Evolutionary conservation across 2,113 vertebrate genomes (phyloP), one percentile per base, ranked within the genome.

Genomic region (Promerops cafer): DNA sequence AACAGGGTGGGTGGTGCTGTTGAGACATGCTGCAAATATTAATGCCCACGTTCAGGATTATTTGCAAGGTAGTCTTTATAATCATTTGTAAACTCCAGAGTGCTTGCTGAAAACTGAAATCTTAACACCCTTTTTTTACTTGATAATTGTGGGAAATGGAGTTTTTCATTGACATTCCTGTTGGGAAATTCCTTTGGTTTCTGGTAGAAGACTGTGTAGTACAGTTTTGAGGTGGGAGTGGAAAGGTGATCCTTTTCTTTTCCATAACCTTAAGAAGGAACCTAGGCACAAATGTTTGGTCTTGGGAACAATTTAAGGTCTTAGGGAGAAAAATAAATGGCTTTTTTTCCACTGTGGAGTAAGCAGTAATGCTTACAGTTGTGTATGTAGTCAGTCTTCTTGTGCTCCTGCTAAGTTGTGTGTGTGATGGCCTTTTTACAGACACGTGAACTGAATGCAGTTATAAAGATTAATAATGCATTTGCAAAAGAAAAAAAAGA

Each of bases 1-100:
- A 33, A 78, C 3, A 17, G 24, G 0, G 3, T 56, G 39, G 35
- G 11, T 45, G 7, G 16, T 33, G 23, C n/a, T 31, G 0, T 59
- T 84, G 61, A 68, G 37, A 30, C 44, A 26, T 10, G 5, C 59
- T 87, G 31, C 61, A 9, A 28, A 20, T 52, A 45, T 45, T 83
- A 45, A n/a, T 69, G 22, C 11, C 23, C 0, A 0, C 28, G 2
- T 76, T 79, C 37, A 90, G 65, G 31, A n/a, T 68, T 78, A 12
- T 79, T 82, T 89, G 12, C 44, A 52, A 40, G 7, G 12, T 39
- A 35, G 10, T 53, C 31, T 30, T 66, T 82, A 22, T 6, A 37
- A 61, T 45, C 27, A 40, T 50, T 70, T 80, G 19, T 40, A 13
- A 68, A 39, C 4, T 81, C 13, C 23, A 42, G 33, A 66, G 10